Percentiles rank a stretch among this genome's conserved stretches.
Conservation (phyloP, 2,113 vertebrate genomes). For the Parotia lawesii region DNA sequence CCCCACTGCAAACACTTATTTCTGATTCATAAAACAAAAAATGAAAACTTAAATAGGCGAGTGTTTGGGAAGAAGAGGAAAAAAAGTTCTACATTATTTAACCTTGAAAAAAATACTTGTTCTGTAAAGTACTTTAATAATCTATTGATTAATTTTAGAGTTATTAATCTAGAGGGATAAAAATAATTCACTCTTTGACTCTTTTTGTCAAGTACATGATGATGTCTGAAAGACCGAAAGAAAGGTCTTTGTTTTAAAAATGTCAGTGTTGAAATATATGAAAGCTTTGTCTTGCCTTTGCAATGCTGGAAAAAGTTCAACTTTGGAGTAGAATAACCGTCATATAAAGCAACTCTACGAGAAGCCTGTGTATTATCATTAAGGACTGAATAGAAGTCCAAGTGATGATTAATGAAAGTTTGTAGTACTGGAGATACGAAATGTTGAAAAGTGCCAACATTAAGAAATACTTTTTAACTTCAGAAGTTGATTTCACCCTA, state of each 20-base stretch:
- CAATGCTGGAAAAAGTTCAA: not conserved
- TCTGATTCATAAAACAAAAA: not conserved
- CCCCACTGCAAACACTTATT: not conserved
- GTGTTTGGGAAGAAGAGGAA: not conserved
- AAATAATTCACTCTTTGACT: not conserved
- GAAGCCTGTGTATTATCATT: not conserved
- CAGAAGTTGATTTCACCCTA: not conserved
- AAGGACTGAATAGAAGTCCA: not conserved
- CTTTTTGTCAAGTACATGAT: not conserved
- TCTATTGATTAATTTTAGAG: not conserved
- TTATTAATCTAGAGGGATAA: not conserved
- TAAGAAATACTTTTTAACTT: not conserved
- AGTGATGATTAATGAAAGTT: not conserved
- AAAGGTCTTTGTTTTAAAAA: constrained; percentile 10
- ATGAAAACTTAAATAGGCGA: not conserved
- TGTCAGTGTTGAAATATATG: not conserved
- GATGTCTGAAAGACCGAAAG: not conserved
- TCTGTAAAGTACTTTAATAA: not conserved
- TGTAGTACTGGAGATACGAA: not conserved
- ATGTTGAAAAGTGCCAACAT: not conserved
- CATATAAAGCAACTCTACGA: not conserved
- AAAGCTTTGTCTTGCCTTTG: not conserved
- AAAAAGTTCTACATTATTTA: not conserved
- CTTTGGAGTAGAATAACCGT: not conserved
- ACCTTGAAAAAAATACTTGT: not conserved